phyloP scores from a whole-genome alignment of 2,113 vertebrate genomes.

The Arothron firmamentum region DNA sequence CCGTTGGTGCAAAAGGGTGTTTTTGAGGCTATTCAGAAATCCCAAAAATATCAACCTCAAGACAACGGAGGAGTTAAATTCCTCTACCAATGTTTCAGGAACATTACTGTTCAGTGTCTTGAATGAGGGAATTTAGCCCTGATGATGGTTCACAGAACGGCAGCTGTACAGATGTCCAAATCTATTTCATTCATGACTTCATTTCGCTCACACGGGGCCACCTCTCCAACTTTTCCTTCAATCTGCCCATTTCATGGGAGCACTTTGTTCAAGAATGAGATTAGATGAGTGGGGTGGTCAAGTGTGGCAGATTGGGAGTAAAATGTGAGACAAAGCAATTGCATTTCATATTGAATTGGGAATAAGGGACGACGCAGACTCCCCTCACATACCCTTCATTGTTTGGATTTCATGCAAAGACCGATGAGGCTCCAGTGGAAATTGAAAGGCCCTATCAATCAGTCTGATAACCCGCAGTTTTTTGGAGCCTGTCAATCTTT shows the following conservation, averaged over 20 bases:
- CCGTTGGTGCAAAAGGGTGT: too few species aligned
- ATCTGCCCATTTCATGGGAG: constrained; percentile 43
- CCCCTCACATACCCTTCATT: constrained; percentile 34
- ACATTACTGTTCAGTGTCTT: too few species aligned
- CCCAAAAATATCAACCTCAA: too few species aligned
- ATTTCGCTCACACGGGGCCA: neutral
- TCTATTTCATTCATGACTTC: constrained; percentile 18
- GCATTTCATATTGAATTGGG: constrained; percentile 80
- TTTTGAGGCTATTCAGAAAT: too few species aligned
- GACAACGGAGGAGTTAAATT: too few species aligned
- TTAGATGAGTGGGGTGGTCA: constrained; percentile 63
- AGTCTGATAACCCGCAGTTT: constrained; percentile 26
- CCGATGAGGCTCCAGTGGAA: constrained; percentile 36
- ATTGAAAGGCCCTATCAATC: constrained; percentile 41
- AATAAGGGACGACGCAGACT: constrained; percentile 70
- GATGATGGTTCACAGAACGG: neutral
- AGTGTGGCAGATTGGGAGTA: constrained; percentile 67
- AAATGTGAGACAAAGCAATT: constrained; percentile 77
- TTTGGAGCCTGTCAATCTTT: constrained; percentile 10
- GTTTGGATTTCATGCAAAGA: constrained; percentile 48
- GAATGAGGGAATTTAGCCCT: neutral
- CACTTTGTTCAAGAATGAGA: constrained; percentile 55
- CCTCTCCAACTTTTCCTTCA: constrained; percentile 24
- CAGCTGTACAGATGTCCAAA: neutral
- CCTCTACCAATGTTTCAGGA: too few species aligned